Percentiles rank a stretch among this genome's conserved stretches.
Conservation (phyloP, 2,113 vertebrate species). For the Hydropotes inermis region DNA sequence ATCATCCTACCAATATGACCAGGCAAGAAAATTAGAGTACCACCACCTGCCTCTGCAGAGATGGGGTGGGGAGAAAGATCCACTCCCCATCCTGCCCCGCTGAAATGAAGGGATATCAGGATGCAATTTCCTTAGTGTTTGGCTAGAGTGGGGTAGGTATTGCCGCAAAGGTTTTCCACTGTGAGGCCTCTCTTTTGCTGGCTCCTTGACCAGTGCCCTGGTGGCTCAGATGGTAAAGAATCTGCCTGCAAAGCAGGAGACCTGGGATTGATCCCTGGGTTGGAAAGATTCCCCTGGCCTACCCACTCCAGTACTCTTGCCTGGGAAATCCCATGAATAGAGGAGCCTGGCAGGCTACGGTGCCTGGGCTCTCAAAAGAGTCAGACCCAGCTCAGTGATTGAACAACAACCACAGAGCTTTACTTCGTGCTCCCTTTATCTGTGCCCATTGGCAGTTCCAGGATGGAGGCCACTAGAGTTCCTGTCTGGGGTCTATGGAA, state of each 20-base stretch:
- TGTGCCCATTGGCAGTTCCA: not conserved
- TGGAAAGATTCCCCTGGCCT: not conserved
- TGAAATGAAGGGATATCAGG: not conserved
- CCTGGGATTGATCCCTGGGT: not conserved
- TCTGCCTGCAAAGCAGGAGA: not conserved
- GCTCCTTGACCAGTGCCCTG: not conserved
- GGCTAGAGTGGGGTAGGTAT: not conserved
- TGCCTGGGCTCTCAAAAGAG: not conserved
- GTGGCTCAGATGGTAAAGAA: not conserved
- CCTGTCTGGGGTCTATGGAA: not conserved
- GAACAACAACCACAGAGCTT: not conserved
- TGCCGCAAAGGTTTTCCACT: not conserved
- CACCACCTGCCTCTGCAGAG: not conserved
- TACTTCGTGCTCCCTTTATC: not conserved
- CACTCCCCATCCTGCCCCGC: not conserved
- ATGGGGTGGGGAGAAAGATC: not conserved
- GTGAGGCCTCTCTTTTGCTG: not conserved
- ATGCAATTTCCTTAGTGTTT: not conserved
- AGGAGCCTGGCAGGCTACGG: not conserved
- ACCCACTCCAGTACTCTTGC: not conserved
- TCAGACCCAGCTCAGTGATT: not conserved
- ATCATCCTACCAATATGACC: not conserved
- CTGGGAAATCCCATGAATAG: not conserved
- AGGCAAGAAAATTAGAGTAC: not conserved
- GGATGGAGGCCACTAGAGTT: not conserved